Percentiles rank a stretch among this genome's conserved stretches.
Conservation (phyloP, 2,113 vertebrate species). For the Phyllopteryx taeniolatus region DNA sequence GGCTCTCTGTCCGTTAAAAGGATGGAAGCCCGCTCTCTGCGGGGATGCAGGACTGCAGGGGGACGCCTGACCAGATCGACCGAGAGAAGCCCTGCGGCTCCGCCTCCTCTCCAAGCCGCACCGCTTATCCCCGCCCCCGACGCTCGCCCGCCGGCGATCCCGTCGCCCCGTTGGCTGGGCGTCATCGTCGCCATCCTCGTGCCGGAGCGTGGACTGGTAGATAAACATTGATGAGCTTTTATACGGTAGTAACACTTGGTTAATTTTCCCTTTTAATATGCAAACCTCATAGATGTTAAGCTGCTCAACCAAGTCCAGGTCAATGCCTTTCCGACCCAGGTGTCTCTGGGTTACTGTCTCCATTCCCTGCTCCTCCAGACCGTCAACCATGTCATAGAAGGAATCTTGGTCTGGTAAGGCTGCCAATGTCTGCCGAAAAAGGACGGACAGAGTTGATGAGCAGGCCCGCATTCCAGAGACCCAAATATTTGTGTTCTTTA, state of each 20-base stretch:
- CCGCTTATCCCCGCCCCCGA: constrained; percentile 62
- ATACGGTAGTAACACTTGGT: background rate
- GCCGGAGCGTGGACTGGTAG: constrained; percentile 77
- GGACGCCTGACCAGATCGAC: constrained; percentile 75
- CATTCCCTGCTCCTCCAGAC: constrained; percentile 90
- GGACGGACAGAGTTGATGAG: background rate
- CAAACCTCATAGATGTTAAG: constrained; percentile 93
- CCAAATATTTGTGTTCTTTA: too few relatives aligned
- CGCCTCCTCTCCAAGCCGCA: constrained; percentile 83
- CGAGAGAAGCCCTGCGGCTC: constrained; percentile 85
- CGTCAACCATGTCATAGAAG: constrained; percentile 92
- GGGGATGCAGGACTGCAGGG: constrained; percentile 72
- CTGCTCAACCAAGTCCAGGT: constrained; percentile 90
- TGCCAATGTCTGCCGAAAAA: constrained; percentile 76
- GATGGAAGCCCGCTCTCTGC: constrained; percentile 51
- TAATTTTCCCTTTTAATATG: background rate
- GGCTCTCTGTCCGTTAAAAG: constrained; percentile 61
- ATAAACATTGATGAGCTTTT: too few relatives aligned
- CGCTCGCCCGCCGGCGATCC: constrained; percentile 79
- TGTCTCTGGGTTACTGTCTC: constrained; percentile 84
- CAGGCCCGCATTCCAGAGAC: too few relatives aligned
- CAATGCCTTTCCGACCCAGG: constrained; percentile 85
- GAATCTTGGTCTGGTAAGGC: constrained; percentile 91
- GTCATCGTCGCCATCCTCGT: constrained; percentile 84
- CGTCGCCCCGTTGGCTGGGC: constrained; percentile 71